Evolutionary conservation across 2,888 invertebrate species (phyloP).

Genomic region (Nomada goodeniana): DNA sequence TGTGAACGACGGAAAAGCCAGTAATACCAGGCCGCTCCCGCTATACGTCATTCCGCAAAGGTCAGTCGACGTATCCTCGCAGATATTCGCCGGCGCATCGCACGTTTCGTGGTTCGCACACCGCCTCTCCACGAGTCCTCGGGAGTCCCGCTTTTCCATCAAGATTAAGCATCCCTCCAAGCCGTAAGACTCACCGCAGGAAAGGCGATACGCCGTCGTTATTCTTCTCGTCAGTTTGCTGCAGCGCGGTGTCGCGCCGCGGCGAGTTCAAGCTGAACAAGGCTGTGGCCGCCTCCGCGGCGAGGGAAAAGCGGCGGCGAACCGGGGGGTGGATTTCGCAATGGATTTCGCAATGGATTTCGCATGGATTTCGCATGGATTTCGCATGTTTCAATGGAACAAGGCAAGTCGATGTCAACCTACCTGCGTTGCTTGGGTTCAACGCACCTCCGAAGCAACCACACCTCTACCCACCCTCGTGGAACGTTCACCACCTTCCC

Average conservation of each 20-base stretch:
- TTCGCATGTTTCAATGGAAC: conserved; percentile 82
- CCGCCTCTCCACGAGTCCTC: too few species aligned
- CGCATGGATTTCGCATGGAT: conserved; percentile 80
- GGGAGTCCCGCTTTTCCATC: conserved; percentile 44
- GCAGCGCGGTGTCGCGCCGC: neutral
- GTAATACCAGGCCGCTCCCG: conserved; percentile 26
- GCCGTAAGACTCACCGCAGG: neutral
- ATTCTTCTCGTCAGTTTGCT: conserved; percentile 44
- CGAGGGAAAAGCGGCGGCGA: conserved; percentile 17
- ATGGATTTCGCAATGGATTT: too few species aligned
- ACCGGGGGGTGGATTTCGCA: too few species aligned
- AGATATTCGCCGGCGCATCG: conserved; percentile 35
- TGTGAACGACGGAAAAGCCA: conserved; percentile 34
- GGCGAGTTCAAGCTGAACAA: neutral
- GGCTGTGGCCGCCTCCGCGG: neutral
- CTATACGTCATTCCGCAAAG: conserved; percentile 43
- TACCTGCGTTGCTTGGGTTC: conserved; percentile 82
- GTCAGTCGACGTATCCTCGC: conserved; percentile 30
- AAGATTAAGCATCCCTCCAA: conserved; percentile 49
- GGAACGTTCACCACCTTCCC: conserved; percentile 79
- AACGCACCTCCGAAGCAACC: conserved; percentile 84
- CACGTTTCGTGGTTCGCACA: conserved; percentile 40
- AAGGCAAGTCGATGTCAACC: conserved; percentile 82
- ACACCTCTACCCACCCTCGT: conserved; percentile 81
- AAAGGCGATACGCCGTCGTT: conserved; percentile 40